phyloP scores from a whole-genome alignment of 2,888 invertebrate genomes.

The Thera obeliscata region DNA sequence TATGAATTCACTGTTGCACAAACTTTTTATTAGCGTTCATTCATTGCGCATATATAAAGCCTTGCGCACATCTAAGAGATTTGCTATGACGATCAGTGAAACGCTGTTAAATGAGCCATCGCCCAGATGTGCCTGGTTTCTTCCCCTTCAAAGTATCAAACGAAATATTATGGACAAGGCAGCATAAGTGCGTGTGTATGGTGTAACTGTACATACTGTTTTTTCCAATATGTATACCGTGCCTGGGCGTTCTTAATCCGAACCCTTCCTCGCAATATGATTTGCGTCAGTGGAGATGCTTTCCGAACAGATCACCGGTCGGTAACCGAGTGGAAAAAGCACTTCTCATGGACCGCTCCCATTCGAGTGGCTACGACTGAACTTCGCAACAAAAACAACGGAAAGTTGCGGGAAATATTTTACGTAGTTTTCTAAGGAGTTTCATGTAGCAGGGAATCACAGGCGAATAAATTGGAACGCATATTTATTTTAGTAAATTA shows the following conservation, averaged over 20 bases:
- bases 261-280: slow-evolving; percentile 84
- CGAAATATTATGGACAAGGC: too few relatives aligned
- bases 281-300: slow-evolving; percentile 83
- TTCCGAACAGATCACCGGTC: slow-evolving; percentile 80
- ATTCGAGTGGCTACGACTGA: slow-evolving; percentile 57
- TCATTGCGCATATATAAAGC: too few relatives aligned
- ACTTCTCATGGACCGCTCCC: slow-evolving; percentile 74
- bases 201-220: neutral
- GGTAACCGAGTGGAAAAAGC: slow-evolving; percentile 84
- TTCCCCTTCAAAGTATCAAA: too few relatives aligned
- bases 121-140: too few relatives aligned
- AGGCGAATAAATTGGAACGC: slow-evolving; percentile 1
- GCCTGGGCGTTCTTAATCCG: slow-evolving; percentile 67
- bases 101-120: too few relatives aligned
- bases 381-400: slow-evolving; percentile 18
- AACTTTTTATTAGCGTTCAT: too few relatives aligned
- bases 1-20: too few relatives aligned
- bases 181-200: too few relatives aligned
- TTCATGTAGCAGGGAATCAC: neutral
- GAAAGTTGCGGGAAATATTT: neutral
- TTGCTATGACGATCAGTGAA: too few relatives aligned
- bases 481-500: too few relatives aligned
- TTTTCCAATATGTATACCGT: neutral
- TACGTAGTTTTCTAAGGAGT: slow-evolving; percentile 16
- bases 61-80: too few relatives aligned